Evolutionary conservation across 2,113 vertebrate genomes (phyloP), one percentile per base, ranked within the genome.

Genomic region (Garra rufa): DNA sequence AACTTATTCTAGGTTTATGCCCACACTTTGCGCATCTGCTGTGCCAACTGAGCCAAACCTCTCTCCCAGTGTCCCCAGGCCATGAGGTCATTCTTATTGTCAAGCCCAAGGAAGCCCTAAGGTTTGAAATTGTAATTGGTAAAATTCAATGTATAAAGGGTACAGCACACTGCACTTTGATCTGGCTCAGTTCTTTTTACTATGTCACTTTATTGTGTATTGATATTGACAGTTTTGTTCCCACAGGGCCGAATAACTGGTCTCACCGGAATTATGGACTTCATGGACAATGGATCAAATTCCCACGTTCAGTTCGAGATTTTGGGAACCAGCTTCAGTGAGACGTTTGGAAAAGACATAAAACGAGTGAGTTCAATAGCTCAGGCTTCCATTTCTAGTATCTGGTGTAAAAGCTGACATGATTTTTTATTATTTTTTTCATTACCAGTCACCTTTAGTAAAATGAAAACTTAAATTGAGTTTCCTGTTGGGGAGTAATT

Each of bases 221-320:
- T 65, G 15, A 73, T 57, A 59, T 9, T 34, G 52, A 34, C 15
- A 76, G 61, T 43, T 41, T 52, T 70, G 50, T 81, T 28, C 34
- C 48, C 38, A 67, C 91, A 99, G 98, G 98, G 98, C 2, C 97
- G 96, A 73, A 98, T 99, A 91, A 96, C 95, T 4, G 98, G 98
- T 63, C 96, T 99, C 84, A 99, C 98, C 0, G 98, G 98, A 1
- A 93, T 93, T 5, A 98, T 99, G 98, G 98, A 99, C 84, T 99
- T 99, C 88, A 96, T 96, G 85, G 97, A 97, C 89, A 94, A 97
- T 30, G 95, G 97, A 30, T 95, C 97, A 24, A 99, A 99, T 90
- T 96, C 97, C 9, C 98, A 97, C 0, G 97, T 99, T 81, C 96
- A 98, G n/a, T 99, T 99, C 85, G 98, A 99, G 94, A 99, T 99